Conservation (phyloP, 2,888 invertebrate species). For the Tenodera sinensis region DNA sequence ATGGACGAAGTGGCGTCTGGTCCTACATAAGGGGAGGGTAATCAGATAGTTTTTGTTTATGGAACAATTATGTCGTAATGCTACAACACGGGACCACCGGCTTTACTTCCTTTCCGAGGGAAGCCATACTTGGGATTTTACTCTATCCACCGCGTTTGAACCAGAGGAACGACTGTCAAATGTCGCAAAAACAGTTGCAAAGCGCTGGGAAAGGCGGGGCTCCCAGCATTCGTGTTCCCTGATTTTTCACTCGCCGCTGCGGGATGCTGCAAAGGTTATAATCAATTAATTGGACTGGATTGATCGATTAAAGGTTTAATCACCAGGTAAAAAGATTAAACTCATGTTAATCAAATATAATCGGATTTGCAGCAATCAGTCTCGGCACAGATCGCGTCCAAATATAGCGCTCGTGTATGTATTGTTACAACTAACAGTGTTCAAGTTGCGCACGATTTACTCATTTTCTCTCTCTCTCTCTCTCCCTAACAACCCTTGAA, state of each 20-base stretch:
- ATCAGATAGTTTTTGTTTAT: too few species aligned
- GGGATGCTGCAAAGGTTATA: constrained; percentile 15
- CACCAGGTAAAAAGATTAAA: constrained; percentile 17
- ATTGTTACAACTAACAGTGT: not conserved
- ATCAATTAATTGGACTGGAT: constrained; percentile 14
- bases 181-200: not conserved
- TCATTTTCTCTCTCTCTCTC: not conserved
- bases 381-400: not conserved
- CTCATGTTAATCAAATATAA: constrained; percentile 12
- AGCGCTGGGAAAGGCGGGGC: not conserved
- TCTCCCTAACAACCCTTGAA: constrained; percentile 1
- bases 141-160: too few species aligned
- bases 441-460: not conserved
- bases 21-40: too few species aligned
- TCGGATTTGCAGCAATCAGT: constrained; percentile 12
- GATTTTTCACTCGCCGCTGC: not conserved
- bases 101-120: too few species aligned
- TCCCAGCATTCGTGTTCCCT: not conserved
- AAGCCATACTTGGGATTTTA: too few species aligned
- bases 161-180: too few species aligned
- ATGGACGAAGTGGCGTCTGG: too few species aligned
- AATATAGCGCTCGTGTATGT: not conserved
- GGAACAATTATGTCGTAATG: too few species aligned
- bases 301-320: constrained; percentile 16
- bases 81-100: too few species aligned